A percentile compares a stretch with the other conserved stretches of the same genome.
Conservation (phyloP, 2,797 vertebrate genomes). For the Protonibea diacanthus region DNA sequence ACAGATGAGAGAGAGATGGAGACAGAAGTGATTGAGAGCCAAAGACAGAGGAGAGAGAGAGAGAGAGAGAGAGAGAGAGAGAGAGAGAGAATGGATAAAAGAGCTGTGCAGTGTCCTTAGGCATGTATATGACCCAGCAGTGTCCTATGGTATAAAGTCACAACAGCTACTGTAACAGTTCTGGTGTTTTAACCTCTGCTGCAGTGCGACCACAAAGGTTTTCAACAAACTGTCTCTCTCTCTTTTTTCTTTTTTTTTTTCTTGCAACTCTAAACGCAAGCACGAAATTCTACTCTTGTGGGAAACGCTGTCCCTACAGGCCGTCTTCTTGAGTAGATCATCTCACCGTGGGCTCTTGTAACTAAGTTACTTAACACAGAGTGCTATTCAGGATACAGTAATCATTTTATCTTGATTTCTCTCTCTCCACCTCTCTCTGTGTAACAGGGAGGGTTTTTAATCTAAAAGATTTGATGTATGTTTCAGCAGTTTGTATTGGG, state of each 20-base stretch:
- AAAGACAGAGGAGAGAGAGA: slow-evolving; percentile 1
- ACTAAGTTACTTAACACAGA: not conserved
- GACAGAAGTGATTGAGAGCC: slow-evolving; percentile 25
- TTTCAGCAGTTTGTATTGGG: too few species aligned
- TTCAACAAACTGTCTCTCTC: not conserved
- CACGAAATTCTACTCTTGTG: slow-evolving; percentile 47
- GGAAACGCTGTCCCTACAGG: slow-evolving; percentile 23
- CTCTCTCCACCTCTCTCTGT: too few species aligned
- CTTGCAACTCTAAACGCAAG: slow-evolving; percentile 6
- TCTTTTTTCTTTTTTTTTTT: not conserved
- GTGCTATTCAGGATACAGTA: not conserved
- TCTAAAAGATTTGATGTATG: too few species aligned
- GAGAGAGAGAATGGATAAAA: slow-evolving; percentile 8
- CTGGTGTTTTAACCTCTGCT: slow-evolving; percentile 1
- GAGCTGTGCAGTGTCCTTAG: slow-evolving; percentile 35
- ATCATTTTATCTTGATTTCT: not conserved
- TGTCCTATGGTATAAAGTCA: slow-evolving; percentile 37
- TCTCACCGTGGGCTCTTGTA: slow-evolving; percentile 4
- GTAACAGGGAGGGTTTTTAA: too few species aligned
- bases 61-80: not conserved
- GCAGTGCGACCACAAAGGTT: not conserved
- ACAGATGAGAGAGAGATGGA: not conserved
- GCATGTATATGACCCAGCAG: slow-evolving; percentile 36
- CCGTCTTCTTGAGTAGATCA: not conserved
- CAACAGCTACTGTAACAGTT: not conserved